Conservation (phyloP, 2,113 vertebrate genomes). For the Syngnathus floridae region DNA sequence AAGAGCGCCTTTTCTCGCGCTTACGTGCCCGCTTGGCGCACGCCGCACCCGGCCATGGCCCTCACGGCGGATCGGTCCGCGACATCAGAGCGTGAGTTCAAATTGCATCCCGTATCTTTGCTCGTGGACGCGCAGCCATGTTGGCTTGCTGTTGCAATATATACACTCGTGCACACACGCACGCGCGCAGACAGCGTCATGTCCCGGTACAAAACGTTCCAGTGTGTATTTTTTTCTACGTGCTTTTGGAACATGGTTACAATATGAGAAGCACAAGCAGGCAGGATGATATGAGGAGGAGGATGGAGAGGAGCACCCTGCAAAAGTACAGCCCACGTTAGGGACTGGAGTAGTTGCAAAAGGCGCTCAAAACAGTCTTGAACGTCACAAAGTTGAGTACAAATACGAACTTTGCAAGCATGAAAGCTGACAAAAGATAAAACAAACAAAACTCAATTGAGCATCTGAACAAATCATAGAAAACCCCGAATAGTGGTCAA, state of each 20-base stretch:
- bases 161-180: not conserved
- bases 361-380: not conserved
- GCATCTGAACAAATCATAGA: not conserved
- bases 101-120: not conserved
- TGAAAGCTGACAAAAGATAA: not conserved
- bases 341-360: not conserved
- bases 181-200: not conserved
- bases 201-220: not conserved
- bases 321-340: not conserved
- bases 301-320: not conserved
- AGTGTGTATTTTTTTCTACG: not conserved
- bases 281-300: not conserved
- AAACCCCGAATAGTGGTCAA: not conserved
- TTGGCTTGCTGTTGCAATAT: not conserved
- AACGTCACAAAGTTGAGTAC: not conserved
- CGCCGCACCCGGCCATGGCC: constrained; percentile 4
- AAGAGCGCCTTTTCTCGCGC: not conserved
- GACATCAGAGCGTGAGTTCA: constrained; percentile 7
- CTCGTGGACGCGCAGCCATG: constrained; percentile 7
- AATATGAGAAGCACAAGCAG: not conserved
- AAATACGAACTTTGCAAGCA: not conserved
- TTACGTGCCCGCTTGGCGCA: not conserved
- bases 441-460: not conserved
- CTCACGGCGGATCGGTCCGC: constrained; percentile 1
- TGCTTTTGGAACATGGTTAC: not conserved